Evolutionary conservation across 2,113 vertebrate species (phyloP), one percentile per base, ranked within the genome.

Genomic region (Brienomyrus longianalis): DNA sequence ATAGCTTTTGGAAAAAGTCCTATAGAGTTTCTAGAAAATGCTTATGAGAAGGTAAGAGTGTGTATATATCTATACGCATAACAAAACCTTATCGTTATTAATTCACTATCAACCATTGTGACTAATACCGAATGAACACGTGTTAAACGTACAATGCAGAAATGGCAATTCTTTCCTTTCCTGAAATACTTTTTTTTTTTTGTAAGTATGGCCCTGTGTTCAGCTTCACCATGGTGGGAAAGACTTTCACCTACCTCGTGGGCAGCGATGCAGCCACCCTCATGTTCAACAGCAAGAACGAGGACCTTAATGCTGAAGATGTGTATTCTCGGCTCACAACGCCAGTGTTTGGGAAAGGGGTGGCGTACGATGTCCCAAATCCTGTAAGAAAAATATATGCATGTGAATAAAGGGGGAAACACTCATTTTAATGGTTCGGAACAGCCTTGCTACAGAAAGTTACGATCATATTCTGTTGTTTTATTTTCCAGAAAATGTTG

Each of bases 171-270:
- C 2, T n/a, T 59, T 48, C 80, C 19, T 21, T 59, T 54, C 80
- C n/a, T 27, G 45, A 43, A 3, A 19, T 11, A 3, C 17, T 54
- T 48, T 11, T 48, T 11, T 35, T 10, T 15, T 54, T 51, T 27
- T 93, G 62, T 11, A 66, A 99, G 98, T 99, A 99, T 56, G 98
- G 98, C 10, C 97, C 98, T 0, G 97, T 99, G 47, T 98, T 99
- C 95, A 99, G 98, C 90, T 99, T 99, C 92, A 99, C 98, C 15
- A 99, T 99, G 98, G 97, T 98, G 94, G 98, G 98, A 13, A 98
- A 98, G 92, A 99, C 97, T 0, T 99, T 99, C 93, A 99, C 98
- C 0, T 99, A 99, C 92, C 95, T 99, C 43, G 91, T 99, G 94
- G 98, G 98, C 5, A 99, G 98, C 2, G 98, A 99, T n/a, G 97